A percentile compares a stretch with the other conserved stretches of the same genome.
These are phyloP conservation scores for Conus ventricosus DNA, from an alignment of 1,140 invertebrate genomes.

Conservation along the genomic window DNA sequence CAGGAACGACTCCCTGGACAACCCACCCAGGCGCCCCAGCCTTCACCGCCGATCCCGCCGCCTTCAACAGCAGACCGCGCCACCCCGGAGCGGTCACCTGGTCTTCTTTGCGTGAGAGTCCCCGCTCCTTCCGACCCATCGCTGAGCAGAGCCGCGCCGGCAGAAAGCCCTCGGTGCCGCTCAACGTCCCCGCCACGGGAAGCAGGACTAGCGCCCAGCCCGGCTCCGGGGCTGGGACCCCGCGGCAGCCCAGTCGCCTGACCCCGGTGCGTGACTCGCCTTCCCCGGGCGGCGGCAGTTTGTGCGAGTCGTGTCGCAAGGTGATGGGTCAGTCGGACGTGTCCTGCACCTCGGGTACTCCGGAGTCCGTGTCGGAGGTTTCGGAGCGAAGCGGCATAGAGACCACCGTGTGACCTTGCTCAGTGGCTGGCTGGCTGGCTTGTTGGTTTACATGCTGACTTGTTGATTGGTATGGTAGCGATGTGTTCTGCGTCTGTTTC, in stretches of 20 bases:
- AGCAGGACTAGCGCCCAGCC: neutral
- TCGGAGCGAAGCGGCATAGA: constrained; percentile 27
- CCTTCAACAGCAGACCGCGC: neutral
- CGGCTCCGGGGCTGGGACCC: neutral
- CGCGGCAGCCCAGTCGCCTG: neutral
- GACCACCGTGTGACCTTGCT: constrained; percentile 1
- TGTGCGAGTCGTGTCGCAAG: constrained; percentile 37
- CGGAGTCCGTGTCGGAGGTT: constrained; percentile 21
- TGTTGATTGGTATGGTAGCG: no score
- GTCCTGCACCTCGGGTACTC: constrained; percentile 18
- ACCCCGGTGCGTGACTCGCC: neutral
- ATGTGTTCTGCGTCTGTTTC: no score
- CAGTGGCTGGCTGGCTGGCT: no score
- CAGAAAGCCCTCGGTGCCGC: neutral
- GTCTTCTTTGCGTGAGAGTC: neutral
- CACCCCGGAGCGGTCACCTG: neutral
- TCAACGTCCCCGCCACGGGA: neutral
- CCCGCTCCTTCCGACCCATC: constrained; percentile 16
- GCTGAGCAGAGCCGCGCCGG: neutral
- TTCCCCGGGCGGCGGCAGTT: constrained; percentile 19
- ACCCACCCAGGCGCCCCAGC: neutral
- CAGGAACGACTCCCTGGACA: constrained; percentile 33
- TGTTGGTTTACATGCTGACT: no score
- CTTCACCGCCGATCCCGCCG: neutral
- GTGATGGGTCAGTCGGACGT: constrained; percentile 20